Conservation (phyloP, 1,140 invertebrate species). For the Psilanteris sp. region DNA sequence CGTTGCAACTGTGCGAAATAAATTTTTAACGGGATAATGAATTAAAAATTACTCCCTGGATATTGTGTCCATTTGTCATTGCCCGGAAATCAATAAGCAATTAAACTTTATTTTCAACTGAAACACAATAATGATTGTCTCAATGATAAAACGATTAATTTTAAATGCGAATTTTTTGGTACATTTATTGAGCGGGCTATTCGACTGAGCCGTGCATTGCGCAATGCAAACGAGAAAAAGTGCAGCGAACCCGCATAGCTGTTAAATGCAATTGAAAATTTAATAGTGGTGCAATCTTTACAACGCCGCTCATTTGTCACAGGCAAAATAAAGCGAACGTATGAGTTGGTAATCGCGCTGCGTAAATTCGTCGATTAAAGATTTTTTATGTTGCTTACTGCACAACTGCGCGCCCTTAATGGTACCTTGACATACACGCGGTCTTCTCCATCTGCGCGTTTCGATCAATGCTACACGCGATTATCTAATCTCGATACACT, state of each 20-base stretch:
- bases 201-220: constrained; percentile 2
- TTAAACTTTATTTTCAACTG: constrained; percentile 19
- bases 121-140: constrained; percentile 15
- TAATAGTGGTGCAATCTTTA: constrained; percentile 22
- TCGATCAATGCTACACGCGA: constrained; percentile 53
- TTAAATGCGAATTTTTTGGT: constrained; percentile 4
- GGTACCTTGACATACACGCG: constrained; percentile 29
- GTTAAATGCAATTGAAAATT: constrained; percentile 3
- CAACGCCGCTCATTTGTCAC: constrained; percentile 12
- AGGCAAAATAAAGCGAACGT: constrained; percentile 23
- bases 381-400: too few relatives aligned
- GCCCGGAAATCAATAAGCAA: constrained; percentile 40
- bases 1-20: constrained; percentile 6
- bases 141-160: constrained; percentile 33
- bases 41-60: constrained; percentile 36
- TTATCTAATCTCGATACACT: constrained; percentile 44
- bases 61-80: constrained; percentile 35
- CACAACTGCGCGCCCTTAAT: too few relatives aligned
- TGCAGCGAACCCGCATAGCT: background rate
- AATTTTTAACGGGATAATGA: constrained; percentile 28
- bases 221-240: constrained; percentile 1
- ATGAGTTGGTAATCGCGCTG: constrained; percentile 18
- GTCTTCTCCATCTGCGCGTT: constrained; percentile 29
- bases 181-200: constrained; percentile 5
- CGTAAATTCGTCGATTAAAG: constrained; percentile 18